These are phyloP conservation scores for Ophion slaviceki DNA, from an alignment of 2,888 invertebrate genomes.

Conservation along the genomic window DNA sequence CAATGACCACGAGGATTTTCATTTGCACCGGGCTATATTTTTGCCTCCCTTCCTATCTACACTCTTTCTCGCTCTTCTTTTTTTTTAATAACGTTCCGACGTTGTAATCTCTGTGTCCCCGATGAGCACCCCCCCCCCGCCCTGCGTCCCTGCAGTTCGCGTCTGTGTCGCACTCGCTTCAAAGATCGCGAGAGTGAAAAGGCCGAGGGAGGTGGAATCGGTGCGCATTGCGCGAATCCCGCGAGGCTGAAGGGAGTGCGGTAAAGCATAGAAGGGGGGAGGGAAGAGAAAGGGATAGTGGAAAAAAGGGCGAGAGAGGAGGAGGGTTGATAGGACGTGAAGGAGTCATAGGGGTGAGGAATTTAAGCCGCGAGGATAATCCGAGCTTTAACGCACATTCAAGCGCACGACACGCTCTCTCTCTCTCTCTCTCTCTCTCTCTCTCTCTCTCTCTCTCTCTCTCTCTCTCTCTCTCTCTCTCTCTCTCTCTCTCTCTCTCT, in stretches of 20 bases:
- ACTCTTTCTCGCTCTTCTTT: constrained; percentile 14
- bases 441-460: constrained; percentile 32
- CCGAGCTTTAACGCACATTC: constrained; percentile 76
- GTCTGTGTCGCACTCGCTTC: constrained; percentile 61
- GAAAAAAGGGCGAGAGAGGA: constrained; percentile 6
- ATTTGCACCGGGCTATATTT: constrained; percentile 61
- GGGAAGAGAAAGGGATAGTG: background rate
- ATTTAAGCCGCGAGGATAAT: constrained; percentile 76
- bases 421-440: constrained; percentile 48
- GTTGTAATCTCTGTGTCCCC: constrained; percentile 68
- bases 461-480: too few species aligned
- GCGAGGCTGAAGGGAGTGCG: constrained; percentile 28
- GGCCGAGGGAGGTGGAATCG: constrained; percentile 14
- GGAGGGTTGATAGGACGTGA: constrained; percentile 10
- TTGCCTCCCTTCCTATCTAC: background rate
- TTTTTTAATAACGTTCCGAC: constrained; percentile 71
- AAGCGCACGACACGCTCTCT: constrained; percentile 70
- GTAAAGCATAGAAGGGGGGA: background rate
- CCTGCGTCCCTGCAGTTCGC: constrained; percentile 44
- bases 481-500: too few species aligned
- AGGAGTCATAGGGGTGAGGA: constrained; percentile 53
- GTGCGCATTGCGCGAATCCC: constrained; percentile 46
- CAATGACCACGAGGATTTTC: constrained; percentile 66
- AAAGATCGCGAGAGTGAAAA: constrained; percentile 45
- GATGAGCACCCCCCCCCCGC: constrained; percentile 36